Percentiles rank a stretch among this genome's conserved stretches.
Conservation (phyloP, 2,113 vertebrate species). For the Camelus dromedarius region DNA sequence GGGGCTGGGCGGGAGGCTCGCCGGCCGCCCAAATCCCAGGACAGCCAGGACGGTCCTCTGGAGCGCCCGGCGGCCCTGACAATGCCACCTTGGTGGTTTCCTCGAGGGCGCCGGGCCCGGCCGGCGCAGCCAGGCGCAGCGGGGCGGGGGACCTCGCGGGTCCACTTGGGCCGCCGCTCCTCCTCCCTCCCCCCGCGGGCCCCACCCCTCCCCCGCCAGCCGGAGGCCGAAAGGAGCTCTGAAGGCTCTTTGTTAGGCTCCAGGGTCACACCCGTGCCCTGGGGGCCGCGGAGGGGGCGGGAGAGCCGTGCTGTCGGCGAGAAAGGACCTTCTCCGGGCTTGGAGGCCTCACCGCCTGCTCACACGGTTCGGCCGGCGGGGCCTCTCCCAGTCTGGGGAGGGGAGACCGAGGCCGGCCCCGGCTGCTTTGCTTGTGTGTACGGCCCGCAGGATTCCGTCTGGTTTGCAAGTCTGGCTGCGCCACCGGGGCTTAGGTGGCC, state of each 20-base stretch:
- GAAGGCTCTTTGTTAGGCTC: slow-evolving; percentile 78
- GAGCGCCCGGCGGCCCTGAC: background rate
- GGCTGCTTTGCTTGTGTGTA: background rate
- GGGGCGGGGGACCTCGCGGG: background rate
- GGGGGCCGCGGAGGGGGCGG: background rate
- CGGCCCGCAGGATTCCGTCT: slow-evolving; percentile 1
- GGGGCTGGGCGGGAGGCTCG: background rate
- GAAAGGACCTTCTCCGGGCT: background rate
- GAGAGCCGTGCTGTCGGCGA: background rate
- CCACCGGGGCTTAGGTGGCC: slow-evolving; percentile 34
- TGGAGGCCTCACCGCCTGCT: background rate
- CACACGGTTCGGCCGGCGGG: background rate
- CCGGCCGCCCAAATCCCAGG: background rate
- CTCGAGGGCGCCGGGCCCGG: slow-evolving; percentile 1
- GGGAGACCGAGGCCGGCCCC: background rate
- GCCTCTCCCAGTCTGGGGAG: background rate
- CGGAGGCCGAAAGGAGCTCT: background rate
- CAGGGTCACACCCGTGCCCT: slow-evolving; percentile 64
- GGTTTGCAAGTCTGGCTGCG: background rate
- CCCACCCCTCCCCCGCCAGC: background rate
- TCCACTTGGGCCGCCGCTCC: background rate
- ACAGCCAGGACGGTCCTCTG: background rate
- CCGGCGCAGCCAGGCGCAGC: background rate
- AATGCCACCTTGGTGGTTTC: slow-evolving; percentile 49
- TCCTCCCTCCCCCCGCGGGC: background rate